Evolutionary conservation across 2,888 invertebrate species (phyloP).

Genomic region (Eretmocerus hayati): DNA sequence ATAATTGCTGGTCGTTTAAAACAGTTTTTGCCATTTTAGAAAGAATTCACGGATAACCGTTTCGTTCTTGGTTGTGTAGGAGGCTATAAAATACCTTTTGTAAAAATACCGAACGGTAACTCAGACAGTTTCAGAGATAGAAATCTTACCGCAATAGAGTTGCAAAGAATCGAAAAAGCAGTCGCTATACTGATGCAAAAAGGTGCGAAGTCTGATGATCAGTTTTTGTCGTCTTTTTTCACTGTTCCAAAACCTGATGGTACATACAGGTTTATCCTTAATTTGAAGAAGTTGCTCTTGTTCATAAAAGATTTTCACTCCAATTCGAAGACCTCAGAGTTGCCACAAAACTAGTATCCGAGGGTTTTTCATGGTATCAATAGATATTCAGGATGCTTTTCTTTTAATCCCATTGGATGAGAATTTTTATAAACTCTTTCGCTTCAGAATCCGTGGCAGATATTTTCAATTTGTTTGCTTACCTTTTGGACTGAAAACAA

Average conservation of each 20-base stretch:
- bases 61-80: neutral
- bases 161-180: neutral
- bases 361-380: neutral
- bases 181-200: neutral
- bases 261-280: slow-evolving; percentile 11
- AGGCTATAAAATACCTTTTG: slow-evolving; percentile 1
- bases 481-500: neutral
- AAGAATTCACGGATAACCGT: neutral
- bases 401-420: neutral
- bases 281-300: slow-evolving; percentile 14
- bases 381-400: slow-evolving; percentile 2
- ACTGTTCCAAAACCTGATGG: slow-evolving; percentile 15
- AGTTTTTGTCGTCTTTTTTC: slow-evolving; percentile 18
- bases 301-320: slow-evolving; percentile 1
- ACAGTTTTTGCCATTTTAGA: too few relatives aligned
- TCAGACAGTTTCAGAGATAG: neutral
- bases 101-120: neutral
- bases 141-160: neutral
- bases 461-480: neutral
- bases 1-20: too few relatives aligned
- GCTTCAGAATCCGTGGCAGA: neutral
- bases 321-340: slow-evolving; percentile 1
- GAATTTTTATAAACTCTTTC: neutral
- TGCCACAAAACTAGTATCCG: neutral
- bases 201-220: slow-evolving; percentile 3